A percentile compares a stretch with the other conserved stretches of the same genome.
These are phyloP conservation scores for Ormyrus pomaceus DNA, from an alignment of 2,888 invertebrate genomes.

Conservation along the genomic window DNA sequence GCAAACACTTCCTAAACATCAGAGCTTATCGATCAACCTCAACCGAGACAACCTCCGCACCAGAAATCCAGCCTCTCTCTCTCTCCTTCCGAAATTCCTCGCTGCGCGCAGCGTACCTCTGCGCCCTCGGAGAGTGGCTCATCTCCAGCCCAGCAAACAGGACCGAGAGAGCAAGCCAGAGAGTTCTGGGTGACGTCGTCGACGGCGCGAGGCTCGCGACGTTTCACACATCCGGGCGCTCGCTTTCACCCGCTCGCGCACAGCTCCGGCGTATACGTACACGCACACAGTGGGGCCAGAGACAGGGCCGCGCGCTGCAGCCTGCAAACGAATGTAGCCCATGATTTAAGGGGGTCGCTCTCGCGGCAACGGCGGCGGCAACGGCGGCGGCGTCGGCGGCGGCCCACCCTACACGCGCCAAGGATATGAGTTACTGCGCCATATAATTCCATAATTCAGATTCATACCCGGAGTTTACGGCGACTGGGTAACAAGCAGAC, in stretches of 20 bases:
- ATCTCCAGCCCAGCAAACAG: too few species aligned
- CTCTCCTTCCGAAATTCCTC: conserved; percentile 5
- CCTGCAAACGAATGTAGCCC: conserved; percentile 66
- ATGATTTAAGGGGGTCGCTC: conserved; percentile 64
- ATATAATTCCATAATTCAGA: conserved; percentile 71
- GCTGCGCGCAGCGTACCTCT: not conserved
- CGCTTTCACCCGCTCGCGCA: conserved; percentile 27
- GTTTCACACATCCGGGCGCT: conserved; percentile 36
- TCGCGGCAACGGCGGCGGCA: not conserved
- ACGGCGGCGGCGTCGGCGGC: conserved; percentile 4
- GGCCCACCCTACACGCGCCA: conserved; percentile 65
- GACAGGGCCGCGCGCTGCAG: not conserved
- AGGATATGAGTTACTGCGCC: conserved; percentile 70
- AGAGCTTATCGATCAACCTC: too few species aligned
- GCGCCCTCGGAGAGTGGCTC: too few species aligned
- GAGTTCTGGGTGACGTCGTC: conserved; percentile 8
- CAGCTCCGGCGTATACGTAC: not conserved
- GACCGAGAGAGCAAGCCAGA: not conserved
- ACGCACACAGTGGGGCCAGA: not conserved
- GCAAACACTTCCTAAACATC: too few species aligned
- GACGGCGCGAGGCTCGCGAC: conserved; percentile 38
- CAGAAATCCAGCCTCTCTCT: not conserved
- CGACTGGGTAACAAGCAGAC: conserved; percentile 70
- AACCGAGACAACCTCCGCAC: too few species aligned
- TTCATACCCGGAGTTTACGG: conserved; percentile 71